Base-by-base conservation (phyloP, 2,797 vertebrate genomes). In the Gephyroberyx darwinii region DNA sequence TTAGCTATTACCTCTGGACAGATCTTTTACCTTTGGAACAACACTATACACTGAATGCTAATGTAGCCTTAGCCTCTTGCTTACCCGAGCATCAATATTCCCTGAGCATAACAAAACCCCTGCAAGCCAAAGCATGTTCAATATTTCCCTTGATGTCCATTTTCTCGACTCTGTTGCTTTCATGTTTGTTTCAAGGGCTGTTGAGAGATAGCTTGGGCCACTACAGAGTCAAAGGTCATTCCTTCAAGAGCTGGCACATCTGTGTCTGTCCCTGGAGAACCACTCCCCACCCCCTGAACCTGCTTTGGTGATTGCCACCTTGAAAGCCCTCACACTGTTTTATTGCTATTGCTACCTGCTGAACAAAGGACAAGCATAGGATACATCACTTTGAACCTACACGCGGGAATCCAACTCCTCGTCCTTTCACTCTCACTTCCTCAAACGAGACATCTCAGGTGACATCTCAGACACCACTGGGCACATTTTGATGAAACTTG, bases 321-420 rank as follows among this genome's bases (percentile, higher is more conserved):
- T 65, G 65, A 77, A 60, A 71, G 69, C 74, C 64, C 51, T 61
- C 75, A 69, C 74, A 69, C 82, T 86, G 81, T 66, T 82, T 74
- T 31, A 7, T 5, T 3, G 55, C 26, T 72, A 69, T 65, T 19
- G 1, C 59, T 71, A 43, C 47, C 61, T 71, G 55, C 68, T 58
- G 8, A 61, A 74, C 59, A 68, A 77, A 83, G 76, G 81, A 82
- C 74, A 33, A 56, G 30, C 41, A 54, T 16, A 70, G 51, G 57
- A 63, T 47, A 33, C 35, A 35, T 43, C 9, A 52, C 70, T 35
- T 71, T 54, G 52, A 73, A 30, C 22, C 31, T 57, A 58, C 47
- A 69, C 39, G 68, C 57, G 52, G 59, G 59, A 53, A 57, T 47
- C 39, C 9, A 41, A 10, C 39, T 12, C 8, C 39, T 35, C 5